phyloP scores from a whole-genome alignment of 2,888 invertebrate species.

The Osmoderma eremita region DNA sequence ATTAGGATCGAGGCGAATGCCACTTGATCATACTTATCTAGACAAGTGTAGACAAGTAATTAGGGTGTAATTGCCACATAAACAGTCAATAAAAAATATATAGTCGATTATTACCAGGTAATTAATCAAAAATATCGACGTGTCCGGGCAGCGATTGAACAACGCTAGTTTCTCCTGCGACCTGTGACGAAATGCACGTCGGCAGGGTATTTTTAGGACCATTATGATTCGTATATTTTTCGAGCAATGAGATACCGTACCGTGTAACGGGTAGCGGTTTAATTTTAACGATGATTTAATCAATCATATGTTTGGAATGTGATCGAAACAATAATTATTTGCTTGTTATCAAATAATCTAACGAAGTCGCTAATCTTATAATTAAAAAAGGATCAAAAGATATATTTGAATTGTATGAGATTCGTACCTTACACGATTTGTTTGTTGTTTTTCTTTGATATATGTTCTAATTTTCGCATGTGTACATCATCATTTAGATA shows the following conservation, averaged over 20 bases:
- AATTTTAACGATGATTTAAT: background rate
- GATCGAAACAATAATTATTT: background rate
- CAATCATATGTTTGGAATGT: constrained; percentile 9
- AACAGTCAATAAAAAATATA: constrained; percentile 39
- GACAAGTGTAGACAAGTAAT: constrained; percentile 44
- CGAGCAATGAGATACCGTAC: background rate
- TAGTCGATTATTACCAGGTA: constrained; percentile 44
- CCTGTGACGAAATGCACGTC: background rate
- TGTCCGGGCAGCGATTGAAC: background rate
- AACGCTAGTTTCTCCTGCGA: background rate
- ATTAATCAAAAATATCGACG: constrained; percentile 37
- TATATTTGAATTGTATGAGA: background rate
- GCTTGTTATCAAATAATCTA: constrained; percentile 17
- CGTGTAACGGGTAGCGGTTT: background rate
- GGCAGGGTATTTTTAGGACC: background rate
- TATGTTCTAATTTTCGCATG: no score
- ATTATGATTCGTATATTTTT: background rate
- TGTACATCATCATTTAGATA: no score
- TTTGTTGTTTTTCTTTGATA: no score
- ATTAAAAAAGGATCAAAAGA: background rate
- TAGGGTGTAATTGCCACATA: constrained; percentile 45
- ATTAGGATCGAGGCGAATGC: constrained; percentile 40
- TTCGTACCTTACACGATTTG: constrained; percentile 9
- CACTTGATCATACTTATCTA: constrained; percentile 44
- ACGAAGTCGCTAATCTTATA: background rate